Evolutionary conservation across 1,140 invertebrate genomes (phyloP).

Genomic region (Dendroctonus valens): DNA sequence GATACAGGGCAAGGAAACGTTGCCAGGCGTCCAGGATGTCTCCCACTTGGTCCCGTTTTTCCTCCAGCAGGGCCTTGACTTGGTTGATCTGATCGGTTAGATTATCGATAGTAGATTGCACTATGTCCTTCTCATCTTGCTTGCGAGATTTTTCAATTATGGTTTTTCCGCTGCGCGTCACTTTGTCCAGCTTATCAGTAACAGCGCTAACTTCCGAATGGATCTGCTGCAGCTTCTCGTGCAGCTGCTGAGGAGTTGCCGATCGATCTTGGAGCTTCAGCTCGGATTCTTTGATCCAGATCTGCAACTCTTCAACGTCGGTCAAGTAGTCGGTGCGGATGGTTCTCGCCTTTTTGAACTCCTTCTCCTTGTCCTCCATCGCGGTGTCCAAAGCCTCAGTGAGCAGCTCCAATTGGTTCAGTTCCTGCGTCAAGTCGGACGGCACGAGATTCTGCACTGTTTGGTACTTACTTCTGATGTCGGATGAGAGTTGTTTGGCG

Average conservation of each 20-base stretch:
- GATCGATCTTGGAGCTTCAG: slow-evolving; percentile 78
- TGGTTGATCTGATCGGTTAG: slow-evolving; percentile 76
- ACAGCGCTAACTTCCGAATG: slow-evolving; percentile 71
- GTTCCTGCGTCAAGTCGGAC: slow-evolving; percentile 71
- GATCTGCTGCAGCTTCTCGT: slow-evolving; percentile 73
- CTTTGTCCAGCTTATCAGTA: slow-evolving; percentile 73
- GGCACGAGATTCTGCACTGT: slow-evolving; percentile 65
- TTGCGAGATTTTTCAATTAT: slow-evolving; percentile 78
- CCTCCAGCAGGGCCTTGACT: slow-evolving; percentile 73
- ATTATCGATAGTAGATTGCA: slow-evolving; percentile 72
- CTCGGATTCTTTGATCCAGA: slow-evolving; percentile 80
- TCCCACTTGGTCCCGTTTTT: slow-evolving; percentile 78
- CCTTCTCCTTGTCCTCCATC: slow-evolving; percentile 84
- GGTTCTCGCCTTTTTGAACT: slow-evolving; percentile 81
- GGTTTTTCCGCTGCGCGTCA: slow-evolving; percentile 72
- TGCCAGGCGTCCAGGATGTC: slow-evolving; percentile 87
- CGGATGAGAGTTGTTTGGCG: slow-evolving; percentile 62
- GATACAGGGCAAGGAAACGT: slow-evolving; percentile 79
- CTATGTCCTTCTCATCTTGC: slow-evolving; percentile 71
- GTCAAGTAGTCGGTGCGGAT: slow-evolving; percentile 73
- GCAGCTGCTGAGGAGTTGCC: slow-evolving; percentile 71
- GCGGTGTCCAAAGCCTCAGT: slow-evolving; percentile 71
- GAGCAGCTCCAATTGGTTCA: slow-evolving; percentile 74
- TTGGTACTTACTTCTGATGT: slow-evolving; percentile 67
- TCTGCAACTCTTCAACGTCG: slow-evolving; percentile 77